Evolutionary conservation across 37 sponge, comb jelly and placozoan genomes (phyloP), one percentile per base, ranked within the genome.

Genomic region (Mnemiopsis leidyi): DNA sequence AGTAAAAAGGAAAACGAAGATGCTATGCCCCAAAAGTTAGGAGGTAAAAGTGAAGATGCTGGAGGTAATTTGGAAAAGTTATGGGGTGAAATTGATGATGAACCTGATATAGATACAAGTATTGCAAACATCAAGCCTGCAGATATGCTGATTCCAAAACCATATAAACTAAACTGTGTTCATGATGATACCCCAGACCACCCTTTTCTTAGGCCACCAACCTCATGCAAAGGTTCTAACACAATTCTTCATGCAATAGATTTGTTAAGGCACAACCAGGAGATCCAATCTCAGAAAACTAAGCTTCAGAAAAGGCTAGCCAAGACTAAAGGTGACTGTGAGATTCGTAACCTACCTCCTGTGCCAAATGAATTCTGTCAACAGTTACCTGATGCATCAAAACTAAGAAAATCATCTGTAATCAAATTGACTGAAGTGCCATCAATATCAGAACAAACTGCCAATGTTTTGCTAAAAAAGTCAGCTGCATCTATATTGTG

Each of bases 151-250:
- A 69, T 69, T 69, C 73, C 73, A 5, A 69, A 69, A 69, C 73
- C 73, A n/a, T 69, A 25, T 69, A 69, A 25, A 21, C 29, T 69
- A 5, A 69, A 69, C 3, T 5, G 73, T 3, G 21, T 20, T 3
- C 73, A 69, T 69, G 73, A 69, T 69, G 73, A 69, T 69, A 69
- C 73, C 3, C 73, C 73, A 28, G 73, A 69, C 21, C 73, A 69
- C 29, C 73, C 73, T n/a, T 69, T 69, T 20, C n/a, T 69, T 5
- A 69, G 73, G 21, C 73, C 73, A 28, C 73, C 73, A 69, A 28
- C 29, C 28, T 69, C 73, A 69, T 25, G 29, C 23, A 69, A 69
- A 20, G 73, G 73, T 3, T 28, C 29, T 25, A 69, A 69, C 73
- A 23, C 73, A n/a, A 25, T 69, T 25, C 29, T 69, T 21, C 73